Evolutionary conservation across 2,113 vertebrate species (phyloP), one percentile per base, ranked within the genome.

Genomic region (Rousettus leschenaultii): DNA sequence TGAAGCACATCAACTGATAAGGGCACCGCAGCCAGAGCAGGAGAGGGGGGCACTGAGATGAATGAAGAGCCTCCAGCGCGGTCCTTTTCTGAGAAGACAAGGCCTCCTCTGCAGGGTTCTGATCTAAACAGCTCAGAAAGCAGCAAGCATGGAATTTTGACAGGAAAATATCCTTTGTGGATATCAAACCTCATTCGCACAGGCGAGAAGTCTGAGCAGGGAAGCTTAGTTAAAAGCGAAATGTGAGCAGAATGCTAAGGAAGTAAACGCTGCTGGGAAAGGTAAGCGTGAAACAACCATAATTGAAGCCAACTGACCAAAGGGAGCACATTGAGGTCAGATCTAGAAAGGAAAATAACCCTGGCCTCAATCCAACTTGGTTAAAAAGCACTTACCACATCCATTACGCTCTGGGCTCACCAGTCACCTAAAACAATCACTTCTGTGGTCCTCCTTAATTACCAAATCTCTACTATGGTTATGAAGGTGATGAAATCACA

Each of bases 371-470:
- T 38, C 43, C 79, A 75, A 45, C 57, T 21, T 3, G 19, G 38
- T 78, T 79, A 77, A 82, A 89, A 86, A 80, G 43, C 28, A 74
- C 48, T 16, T 19, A 40, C 28, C 26, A 5, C 6, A 7, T 6
- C 53, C 10, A 9, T 8, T 43, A 3, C 3, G 5, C 12, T 40
- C 83, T 1, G 6, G 0, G 0, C 53, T 5, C 2, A 30, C 18
- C 57, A 33, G 5, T 38, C 65, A 43, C 51, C 21, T n/a, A 7
- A 78, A 38, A n/a, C 26, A 7, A n/a, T 33, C 28, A 24, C 65
- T 65, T 38, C 19, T 1, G 33, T 3, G 28, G n/a, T n/a, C 66
- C 59, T 45, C 12, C 61, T 26, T 24, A 45, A 51, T 43, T 28
- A 57, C 33, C 2, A 40, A 82, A 65, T 40, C 45, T n/a, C 18